Percentiles rank a stretch among this genome's conserved stretches.
phyloP scores from a whole-genome alignment of 2,888 invertebrate genomes.

The Siphlonurus alternatus region DNA sequence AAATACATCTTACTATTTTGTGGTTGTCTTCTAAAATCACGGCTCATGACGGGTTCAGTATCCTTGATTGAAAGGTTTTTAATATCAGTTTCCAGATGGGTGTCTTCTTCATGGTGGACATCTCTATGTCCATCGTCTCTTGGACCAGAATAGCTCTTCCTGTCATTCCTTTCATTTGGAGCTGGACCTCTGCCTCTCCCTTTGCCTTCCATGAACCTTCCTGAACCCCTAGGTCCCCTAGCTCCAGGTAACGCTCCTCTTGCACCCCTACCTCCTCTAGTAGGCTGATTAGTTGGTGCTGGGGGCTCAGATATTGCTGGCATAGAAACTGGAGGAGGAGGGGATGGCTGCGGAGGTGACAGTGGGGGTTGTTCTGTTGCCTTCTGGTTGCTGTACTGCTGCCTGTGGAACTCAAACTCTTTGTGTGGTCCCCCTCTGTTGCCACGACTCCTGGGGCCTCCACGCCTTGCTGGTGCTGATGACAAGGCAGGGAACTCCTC shows the following conservation, averaged over 20 bases:
- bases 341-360: background rate
- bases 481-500: conserved; percentile 19
- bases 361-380: conserved; percentile 28
- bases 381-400: conserved; percentile 38
- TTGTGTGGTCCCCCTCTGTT: conserved; percentile 10
- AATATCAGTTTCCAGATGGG: background rate
- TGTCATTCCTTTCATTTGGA: background rate
- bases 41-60: background rate
- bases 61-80: conserved; percentile 2
- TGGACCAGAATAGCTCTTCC: background rate
- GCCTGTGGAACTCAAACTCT: conserved; percentile 1
- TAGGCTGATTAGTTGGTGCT: background rate
- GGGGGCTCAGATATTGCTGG: background rate
- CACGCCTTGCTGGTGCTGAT: conserved; percentile 15
- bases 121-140: background rate
- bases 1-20: background rate
- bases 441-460: background rate
- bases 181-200: conserved; percentile 1
- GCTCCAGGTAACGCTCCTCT: background rate
- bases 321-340: background rate
- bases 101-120: background rate
- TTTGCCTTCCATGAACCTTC: background rate
- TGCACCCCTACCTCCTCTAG: background rate
- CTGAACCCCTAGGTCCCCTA: background rate
- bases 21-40: conserved; percentile 1